A percentile compares a stretch with the other conserved stretches of the same genome.
Conservation (phyloP, 2,888 invertebrate genomes). For the Cheilosia pagana region DNA sequence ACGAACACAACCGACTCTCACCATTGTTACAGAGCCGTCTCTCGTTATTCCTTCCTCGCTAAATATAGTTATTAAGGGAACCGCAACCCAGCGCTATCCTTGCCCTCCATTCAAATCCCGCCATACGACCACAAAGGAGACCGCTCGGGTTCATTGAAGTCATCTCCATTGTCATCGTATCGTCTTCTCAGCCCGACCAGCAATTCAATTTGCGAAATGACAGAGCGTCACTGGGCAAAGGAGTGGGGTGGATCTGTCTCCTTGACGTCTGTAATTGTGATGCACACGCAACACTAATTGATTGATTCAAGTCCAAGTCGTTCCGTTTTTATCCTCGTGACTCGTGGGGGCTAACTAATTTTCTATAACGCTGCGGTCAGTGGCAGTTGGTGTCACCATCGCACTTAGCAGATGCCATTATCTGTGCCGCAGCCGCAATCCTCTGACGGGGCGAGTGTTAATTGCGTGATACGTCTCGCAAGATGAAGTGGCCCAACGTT, state of each 20-base stretch:
- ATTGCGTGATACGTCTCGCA: slow-evolving; percentile 41
- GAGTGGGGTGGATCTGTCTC: not conserved
- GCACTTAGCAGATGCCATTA: slow-evolving; percentile 1
- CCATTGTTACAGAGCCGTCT: slow-evolving; percentile 38
- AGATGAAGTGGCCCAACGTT: slow-evolving; percentile 44
- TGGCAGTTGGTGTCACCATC: slow-evolving; percentile 28
- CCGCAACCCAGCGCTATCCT: slow-evolving; percentile 39
- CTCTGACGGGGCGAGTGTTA: slow-evolving; percentile 35
- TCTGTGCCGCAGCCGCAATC: slow-evolving; percentile 1
- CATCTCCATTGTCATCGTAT: slow-evolving; percentile 8
- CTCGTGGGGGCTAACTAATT: slow-evolving; percentile 18
- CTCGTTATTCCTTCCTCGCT: slow-evolving; percentile 35
- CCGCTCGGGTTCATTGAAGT: slow-evolving; percentile 63
- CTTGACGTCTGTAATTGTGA: slow-evolving; percentile 54
- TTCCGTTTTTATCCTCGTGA: slow-evolving; percentile 6
- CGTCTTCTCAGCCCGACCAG: slow-evolving; percentile 16
- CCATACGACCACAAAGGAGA: slow-evolving; percentile 58
- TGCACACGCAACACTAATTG: slow-evolving; percentile 59
- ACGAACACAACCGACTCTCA: slow-evolving; percentile 57
- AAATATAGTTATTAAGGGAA: slow-evolving; percentile 68
- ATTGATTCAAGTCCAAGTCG: slow-evolving; percentile 53
- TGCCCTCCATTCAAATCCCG: slow-evolving; percentile 56
- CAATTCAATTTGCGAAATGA: slow-evolving; percentile 66
- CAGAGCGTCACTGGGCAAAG: slow-evolving; percentile 10
- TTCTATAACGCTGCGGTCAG: slow-evolving; percentile 7